These are phyloP conservation scores for Pyxicephalus adspersus DNA, from an alignment of 2,113 vertebrate species.

Conservation along the genomic window DNA sequence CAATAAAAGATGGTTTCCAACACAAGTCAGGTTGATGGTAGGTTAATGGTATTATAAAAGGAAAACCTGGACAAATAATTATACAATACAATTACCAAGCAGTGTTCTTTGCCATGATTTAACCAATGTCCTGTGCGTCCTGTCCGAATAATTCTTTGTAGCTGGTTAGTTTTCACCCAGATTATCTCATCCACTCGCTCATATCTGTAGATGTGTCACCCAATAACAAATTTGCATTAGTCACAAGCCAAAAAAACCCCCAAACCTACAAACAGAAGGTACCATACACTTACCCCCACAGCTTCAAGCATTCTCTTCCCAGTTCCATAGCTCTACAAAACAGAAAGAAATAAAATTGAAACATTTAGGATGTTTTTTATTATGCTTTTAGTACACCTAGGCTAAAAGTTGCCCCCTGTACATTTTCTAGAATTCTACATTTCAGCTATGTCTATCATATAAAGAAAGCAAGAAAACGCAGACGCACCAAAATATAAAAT, in stretches of 20 bases:
- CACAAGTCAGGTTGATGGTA: too few relatives aligned
- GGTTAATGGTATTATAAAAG: not conserved
- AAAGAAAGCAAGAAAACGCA: too few relatives aligned
- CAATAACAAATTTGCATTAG: not conserved
- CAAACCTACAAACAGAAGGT: not conserved
- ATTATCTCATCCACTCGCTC: constrained; percentile 92
- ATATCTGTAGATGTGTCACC: constrained; percentile 68
- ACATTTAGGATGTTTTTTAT: not conserved
- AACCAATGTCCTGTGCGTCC: constrained; percentile 90
- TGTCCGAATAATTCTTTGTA: constrained; percentile 91
- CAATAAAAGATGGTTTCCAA: too few relatives aligned
- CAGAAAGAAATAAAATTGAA: constrained; percentile 20
- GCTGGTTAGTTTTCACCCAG: constrained; percentile 94
- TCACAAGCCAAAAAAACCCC: not conserved
- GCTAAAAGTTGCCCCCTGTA: too few relatives aligned
- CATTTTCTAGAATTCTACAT: too few relatives aligned
- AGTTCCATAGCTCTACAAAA: constrained; percentile 88
- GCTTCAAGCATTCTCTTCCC: constrained; percentile 88
- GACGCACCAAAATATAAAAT: too few relatives aligned
- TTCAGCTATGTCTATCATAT: too few relatives aligned
- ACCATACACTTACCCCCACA: constrained; percentile 83
- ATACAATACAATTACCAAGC: constrained; percentile 73
- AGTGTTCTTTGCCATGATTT: constrained; percentile 93
- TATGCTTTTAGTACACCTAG: not conserved
- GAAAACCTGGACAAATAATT: not conserved